These are phyloP conservation scores for Bugula neritina DNA, from an alignment of 2,888 invertebrate genomes.

Conservation along the genomic window DNA sequence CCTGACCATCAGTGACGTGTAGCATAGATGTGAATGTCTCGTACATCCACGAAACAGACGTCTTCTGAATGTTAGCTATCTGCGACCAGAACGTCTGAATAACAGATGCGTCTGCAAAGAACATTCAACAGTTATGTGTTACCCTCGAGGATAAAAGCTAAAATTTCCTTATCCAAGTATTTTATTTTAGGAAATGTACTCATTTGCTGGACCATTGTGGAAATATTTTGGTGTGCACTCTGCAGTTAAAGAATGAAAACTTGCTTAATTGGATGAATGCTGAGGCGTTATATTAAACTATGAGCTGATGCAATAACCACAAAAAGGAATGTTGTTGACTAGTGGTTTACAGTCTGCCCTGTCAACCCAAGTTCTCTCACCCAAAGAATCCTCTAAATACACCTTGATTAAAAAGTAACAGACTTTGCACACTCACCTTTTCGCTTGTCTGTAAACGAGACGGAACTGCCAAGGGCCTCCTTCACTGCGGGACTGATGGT, in stretches of 20 bases:
- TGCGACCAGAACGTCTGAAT: slow-evolving; percentile 55
- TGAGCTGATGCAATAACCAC: too few species aligned
- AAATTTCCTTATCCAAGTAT: too few species aligned
- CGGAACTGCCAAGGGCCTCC: slow-evolving; percentile 58
- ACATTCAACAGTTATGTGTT: background rate
- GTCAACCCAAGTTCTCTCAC: slow-evolving; percentile 90
- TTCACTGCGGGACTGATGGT: slow-evolving; percentile 64
- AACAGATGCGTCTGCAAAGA: slow-evolving; percentile 45
- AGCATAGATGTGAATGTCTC: slow-evolving; percentile 54
- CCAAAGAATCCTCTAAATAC: slow-evolving; percentile 88
- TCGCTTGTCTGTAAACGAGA: slow-evolving; percentile 53
- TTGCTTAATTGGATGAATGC: too few species aligned
- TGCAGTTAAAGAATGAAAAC: too few species aligned
- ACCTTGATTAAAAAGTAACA: too few species aligned
- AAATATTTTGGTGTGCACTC: too few species aligned
- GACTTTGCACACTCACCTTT: slow-evolving; percentile 33
- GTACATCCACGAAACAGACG: slow-evolving; percentile 82
- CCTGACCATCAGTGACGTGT: background rate
- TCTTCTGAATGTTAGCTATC: slow-evolving; percentile 67
- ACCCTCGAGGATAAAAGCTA: too few species aligned
- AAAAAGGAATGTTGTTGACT: slow-evolving; percentile 89
- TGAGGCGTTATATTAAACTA: too few species aligned
- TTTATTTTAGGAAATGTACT: too few species aligned
- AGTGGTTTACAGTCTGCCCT: slow-evolving; percentile 81
- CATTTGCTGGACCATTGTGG: too few species aligned